These are phyloP conservation scores for Cossypha heuglini DNA, from an alignment of 2,797 vertebrate genomes.

Conservation along the genomic window DNA sequence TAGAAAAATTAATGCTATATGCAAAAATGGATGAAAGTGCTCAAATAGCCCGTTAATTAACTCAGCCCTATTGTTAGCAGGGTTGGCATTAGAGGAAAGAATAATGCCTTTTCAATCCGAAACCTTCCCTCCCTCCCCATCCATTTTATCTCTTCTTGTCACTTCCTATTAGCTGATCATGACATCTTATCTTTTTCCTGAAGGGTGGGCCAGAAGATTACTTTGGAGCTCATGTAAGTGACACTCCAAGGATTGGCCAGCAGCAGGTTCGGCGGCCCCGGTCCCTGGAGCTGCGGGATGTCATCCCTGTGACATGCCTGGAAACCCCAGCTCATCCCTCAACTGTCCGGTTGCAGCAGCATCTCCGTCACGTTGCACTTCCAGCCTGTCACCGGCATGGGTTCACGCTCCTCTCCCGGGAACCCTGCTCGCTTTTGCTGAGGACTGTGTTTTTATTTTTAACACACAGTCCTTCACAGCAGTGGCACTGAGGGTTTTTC, in stretches of 20 bases:
- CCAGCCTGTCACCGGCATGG: conserved; percentile 33
- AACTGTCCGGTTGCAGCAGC: conserved; percentile 52
- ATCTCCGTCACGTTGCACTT: conserved; percentile 46
- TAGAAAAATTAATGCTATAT: conserved; percentile 63
- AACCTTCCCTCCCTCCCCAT: conserved; percentile 69
- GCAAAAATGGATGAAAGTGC: conserved; percentile 61
- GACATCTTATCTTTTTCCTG: conserved; percentile 79
- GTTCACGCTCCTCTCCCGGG: background rate
- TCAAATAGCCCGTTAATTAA: conserved; percentile 71
- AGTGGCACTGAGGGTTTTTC: background rate
- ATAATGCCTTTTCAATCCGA: conserved; percentile 66
- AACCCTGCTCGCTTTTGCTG: conserved; percentile 16
- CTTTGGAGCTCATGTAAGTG: conserved; percentile 80
- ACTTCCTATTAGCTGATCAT: conserved; percentile 80
- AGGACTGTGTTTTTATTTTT: conserved; percentile 39
- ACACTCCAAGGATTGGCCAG: conserved; percentile 76
- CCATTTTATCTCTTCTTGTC: conserved; percentile 77
- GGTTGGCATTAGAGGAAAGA: conserved; percentile 68
- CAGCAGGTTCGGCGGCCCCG: conserved; percentile 58
- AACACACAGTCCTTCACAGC: background rate
- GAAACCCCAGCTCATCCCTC: conserved; percentile 63
- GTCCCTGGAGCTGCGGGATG: conserved; percentile 58
- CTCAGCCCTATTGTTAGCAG: conserved; percentile 60
- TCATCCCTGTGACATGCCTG: conserved; percentile 71
- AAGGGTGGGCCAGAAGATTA: conserved; percentile 77